Base-by-base conservation (phyloP, 1,140 invertebrate species). In the Papilio helenus region DNA sequence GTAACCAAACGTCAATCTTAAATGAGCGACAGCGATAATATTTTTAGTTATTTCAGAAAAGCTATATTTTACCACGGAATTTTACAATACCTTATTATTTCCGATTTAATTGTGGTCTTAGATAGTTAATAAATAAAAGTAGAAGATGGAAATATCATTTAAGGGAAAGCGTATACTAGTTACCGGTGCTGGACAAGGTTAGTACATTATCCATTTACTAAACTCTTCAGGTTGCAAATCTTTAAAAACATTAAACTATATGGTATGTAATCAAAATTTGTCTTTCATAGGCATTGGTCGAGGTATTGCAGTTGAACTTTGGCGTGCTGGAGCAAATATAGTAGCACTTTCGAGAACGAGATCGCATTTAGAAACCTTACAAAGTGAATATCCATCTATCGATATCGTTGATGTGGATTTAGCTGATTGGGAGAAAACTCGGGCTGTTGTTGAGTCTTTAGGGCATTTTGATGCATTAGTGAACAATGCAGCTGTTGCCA, bases 171-270 rank as follows among this genome's bases (percentile, higher is more conserved):
- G 96, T 71, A 97, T 98, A 84, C 94, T 98, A 26, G 97, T 98
- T 1, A 98, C 98, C 46, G 98, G 98, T 76, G 97, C 97, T 34
- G 97, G 97, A 49, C 96, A 96, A 96, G 97, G 97, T 97, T 85
- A 88, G 85, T 86, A 44, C 26, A 71, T 78, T 81, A 79, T 9
- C 12, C 12, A 73, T 73, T 72, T 42, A 42, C n/a, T 23, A 72
- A 46, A 39, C 34, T 39, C 39, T 46, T 39, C 2, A 42, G 14
- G 9, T 3, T n/a, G 5, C 39, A 72, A 46, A 49, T 76, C 83
- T 14, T 82, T 81, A 72, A 72, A 72, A 68, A 73, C 72, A 76
- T 34, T 58, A n/a, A 78, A 20, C 81, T 79, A 68, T 29, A 51
- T 74, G 61, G 34, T 23, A 49, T 80, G 49, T 79, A 20, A 18